phyloP scores from a whole-genome alignment of 2,888 invertebrate genomes.

The Acrobasis suavella region DNA sequence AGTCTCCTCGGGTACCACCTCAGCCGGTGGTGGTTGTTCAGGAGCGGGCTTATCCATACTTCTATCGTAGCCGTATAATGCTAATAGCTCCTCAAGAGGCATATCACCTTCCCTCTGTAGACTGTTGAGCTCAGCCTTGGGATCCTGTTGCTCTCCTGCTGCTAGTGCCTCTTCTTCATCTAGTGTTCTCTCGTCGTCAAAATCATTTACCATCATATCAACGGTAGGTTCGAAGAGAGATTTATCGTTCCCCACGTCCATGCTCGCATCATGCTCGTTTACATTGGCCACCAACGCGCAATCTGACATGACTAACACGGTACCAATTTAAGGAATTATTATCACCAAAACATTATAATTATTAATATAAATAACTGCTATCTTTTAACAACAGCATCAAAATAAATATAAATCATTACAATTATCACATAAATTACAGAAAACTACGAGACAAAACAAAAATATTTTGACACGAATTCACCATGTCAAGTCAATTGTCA shows the following conservation, averaged over 20 bases:
- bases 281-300: conserved; percentile 80
- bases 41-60: conserved; percentile 67
- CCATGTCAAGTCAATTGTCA: conserved; percentile 31
- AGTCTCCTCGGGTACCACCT: conserved; percentile 63
- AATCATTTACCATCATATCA: conserved; percentile 98
- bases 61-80: conserved; percentile 91
- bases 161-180: conserved; percentile 98
- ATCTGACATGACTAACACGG: conserved; percentile 79
- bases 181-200: conserved; percentile 97
- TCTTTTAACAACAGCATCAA: conserved; percentile 40
- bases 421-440: conserved; percentile 50
- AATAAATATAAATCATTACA: conserved; percentile 57
- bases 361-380: conserved; percentile 42
- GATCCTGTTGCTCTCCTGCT: conserved; percentile 91
- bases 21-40: conserved; percentile 51
- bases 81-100: conserved; percentile 96
- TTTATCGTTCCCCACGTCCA: conserved; percentile 81
- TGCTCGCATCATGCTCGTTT: conserved; percentile 80
- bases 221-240: conserved; percentile 94
- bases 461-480: conserved; percentile 76
- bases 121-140: conserved; percentile 93
- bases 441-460: conserved; percentile 69
- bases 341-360: conserved; percentile 62
- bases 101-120: conserved; percentile 97
- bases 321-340: conserved; percentile 54